Conservation (phyloP, 1,140 invertebrate species). For the Pseudachorutes palmiensis region DNA sequence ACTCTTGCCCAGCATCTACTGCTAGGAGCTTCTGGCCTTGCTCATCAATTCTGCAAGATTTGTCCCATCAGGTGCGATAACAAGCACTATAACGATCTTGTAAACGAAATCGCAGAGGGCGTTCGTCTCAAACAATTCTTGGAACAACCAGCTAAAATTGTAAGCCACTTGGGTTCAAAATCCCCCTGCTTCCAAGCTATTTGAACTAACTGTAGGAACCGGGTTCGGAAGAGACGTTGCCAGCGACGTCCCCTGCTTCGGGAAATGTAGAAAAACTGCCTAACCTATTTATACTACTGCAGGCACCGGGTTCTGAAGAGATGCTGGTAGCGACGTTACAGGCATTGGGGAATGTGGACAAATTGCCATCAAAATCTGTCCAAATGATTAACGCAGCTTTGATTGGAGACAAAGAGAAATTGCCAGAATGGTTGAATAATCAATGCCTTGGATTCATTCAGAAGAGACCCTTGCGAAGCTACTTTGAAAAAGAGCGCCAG, state of each 20-base stretch:
- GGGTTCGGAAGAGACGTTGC: too few species aligned
- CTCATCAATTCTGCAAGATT: neutral
- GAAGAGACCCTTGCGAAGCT: neutral
- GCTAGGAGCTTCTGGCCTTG: slow-evolving; percentile 3
- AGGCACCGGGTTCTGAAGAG: neutral
- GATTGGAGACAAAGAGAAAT: neutral
- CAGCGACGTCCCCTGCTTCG: too few species aligned
- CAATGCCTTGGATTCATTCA: neutral
- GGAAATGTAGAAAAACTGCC: too few species aligned
- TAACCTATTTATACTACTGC: neutral
- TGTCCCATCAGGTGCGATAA: neutral
- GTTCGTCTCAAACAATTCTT: neutral
- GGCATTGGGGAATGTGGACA: neutral
- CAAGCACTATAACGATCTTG: neutral
- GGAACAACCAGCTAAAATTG: too few species aligned
- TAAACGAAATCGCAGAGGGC: neutral
- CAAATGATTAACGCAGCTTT: neutral
- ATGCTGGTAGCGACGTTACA: neutral
- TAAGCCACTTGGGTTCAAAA: too few species aligned
- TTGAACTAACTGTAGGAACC: too few species aligned
- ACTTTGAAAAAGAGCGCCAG: neutral
- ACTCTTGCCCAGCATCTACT: neutral
- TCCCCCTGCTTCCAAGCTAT: too few species aligned
- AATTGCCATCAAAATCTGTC: neutral
- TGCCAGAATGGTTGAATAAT: neutral